Conservation (phyloP, 2,797 vertebrate genomes). For the Mormyrus hasselquistii region DNA sequence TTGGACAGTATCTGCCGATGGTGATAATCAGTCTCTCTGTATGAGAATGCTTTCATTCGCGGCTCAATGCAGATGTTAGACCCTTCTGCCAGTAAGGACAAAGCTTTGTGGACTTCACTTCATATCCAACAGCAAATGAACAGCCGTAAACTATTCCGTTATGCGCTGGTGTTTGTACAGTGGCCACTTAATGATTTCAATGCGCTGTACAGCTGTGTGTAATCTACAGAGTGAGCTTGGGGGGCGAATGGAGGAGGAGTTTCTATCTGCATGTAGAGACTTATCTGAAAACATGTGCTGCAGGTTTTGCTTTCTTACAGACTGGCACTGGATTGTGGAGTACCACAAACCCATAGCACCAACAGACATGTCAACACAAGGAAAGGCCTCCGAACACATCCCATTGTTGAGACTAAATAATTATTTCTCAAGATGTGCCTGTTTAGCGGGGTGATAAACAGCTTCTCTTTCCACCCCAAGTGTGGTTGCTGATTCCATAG, state of each 20-base stretch:
- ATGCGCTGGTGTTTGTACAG: not conserved
- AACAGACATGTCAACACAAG: not conserved
- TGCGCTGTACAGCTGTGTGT: not conserved
- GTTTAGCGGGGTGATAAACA: slow-evolving; percentile 8
- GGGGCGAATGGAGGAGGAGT: not conserved
- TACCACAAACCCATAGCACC: not conserved
- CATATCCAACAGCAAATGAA: not conserved
- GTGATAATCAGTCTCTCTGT: not conserved
- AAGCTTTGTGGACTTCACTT: not conserved
- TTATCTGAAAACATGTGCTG: not conserved
- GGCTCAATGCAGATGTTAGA: not conserved
- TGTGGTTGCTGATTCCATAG: not conserved
- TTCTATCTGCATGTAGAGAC: not conserved
- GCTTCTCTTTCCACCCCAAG: not conserved
- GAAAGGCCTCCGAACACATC: not conserved
- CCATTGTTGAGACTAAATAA: slow-evolving; percentile 20
- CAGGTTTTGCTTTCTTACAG: not conserved
- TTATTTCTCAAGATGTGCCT: not conserved
- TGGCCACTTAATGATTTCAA: not conserved
- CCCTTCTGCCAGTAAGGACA: not conserved
- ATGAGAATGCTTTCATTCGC: not conserved
- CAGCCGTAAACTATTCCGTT: not conserved
- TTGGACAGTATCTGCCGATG: not conserved
- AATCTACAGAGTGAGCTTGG: not conserved
- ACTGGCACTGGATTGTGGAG: not conserved